Percentiles rank a stretch among this genome's conserved stretches.
phyloP scores from a whole-genome alignment of 2,888 invertebrate species.

The Eupeodes latifasciatus region DNA sequence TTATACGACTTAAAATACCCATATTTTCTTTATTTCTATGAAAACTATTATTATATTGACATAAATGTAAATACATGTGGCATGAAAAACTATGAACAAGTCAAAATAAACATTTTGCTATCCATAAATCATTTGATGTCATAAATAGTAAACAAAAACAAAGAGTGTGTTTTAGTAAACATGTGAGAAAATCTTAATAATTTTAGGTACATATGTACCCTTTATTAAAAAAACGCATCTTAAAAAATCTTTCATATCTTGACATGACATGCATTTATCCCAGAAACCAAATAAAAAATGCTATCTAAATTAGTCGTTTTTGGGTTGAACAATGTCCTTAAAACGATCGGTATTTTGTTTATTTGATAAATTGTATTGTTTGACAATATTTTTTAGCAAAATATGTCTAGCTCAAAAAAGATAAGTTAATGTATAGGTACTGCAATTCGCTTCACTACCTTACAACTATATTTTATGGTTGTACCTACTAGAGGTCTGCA shows the following conservation, averaged over 20 bases:
- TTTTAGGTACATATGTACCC: neutral
- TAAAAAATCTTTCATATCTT: neutral
- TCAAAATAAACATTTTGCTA: too few relatives aligned
- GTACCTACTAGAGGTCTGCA: too few relatives aligned
- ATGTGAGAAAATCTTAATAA: neutral
- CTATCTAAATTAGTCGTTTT: neutral
- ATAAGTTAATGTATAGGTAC: slow-evolving; percentile 27
- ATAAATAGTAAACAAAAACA: too few relatives aligned
- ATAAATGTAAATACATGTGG: too few relatives aligned
- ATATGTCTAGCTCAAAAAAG: slow-evolving; percentile 44
- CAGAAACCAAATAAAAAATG: neutral
- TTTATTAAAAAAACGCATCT: neutral
- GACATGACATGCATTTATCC: neutral
- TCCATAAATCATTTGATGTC: too few relatives aligned
- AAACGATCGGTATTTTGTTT: neutral
- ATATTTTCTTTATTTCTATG: too few relatives aligned
- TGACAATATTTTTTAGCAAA: slow-evolving; percentile 37
- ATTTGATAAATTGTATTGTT: neutral
- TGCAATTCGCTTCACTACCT: slow-evolving; percentile 56
- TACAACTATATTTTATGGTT: slow-evolving; percentile 20
- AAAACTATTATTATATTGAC: too few relatives aligned
- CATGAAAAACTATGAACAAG: too few relatives aligned
- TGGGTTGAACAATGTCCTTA: neutral
- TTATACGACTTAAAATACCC: too few relatives aligned
- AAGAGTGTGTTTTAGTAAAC: neutral